Base-by-base conservation (phyloP, 2,797 vertebrate species). In the Perodicticus potto region DNA sequence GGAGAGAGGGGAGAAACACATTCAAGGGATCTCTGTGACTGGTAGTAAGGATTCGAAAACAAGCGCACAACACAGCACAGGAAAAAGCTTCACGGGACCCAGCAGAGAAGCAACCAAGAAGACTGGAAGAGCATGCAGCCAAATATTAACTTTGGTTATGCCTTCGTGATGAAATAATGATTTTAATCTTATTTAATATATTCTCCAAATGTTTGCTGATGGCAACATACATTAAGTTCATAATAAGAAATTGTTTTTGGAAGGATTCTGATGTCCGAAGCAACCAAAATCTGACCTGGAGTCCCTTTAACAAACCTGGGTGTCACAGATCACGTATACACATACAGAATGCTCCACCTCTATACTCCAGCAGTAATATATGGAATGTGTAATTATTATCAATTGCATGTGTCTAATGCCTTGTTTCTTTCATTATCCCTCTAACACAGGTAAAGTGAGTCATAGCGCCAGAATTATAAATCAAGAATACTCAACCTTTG, bases 381-480 rank as follows among this genome's bases (percentile, higher is more conserved):
- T 1, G 25, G 43, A 45, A 27, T 16, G 27, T 16, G 19, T 49
- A 23, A 77, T 63, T 65, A 72, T 69, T 53, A 34, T 40, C 69
- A 27, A 53, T 65, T 78, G 67, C 11, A n/a, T 53, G 25, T 77
- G 29, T 53, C 2, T 20, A 80, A 2, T 23, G 23, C 20, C 19
- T 86, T 93, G 40, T 67, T 93, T 88, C 53, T 88, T 23, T 87
- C 40, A 37, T 91, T 86, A 95, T 1, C 37, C 59, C 25, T n/a
- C 23, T 5, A 37, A 61, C 6, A 89, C 63, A 88, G 1, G 29
- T 82, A 77, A 10, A 86, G 17, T 53, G 43, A 2, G 7, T 77
- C 29, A 37, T 0, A 76, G 19, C 40, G 20, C 0, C 85, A 77
- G 17, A 63, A 89, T 70, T 43, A 78, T 73, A 69, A 69, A 63